A percentile compares a stretch with the other conserved stretches of the same genome.
These are phyloP conservation scores for Metridium senile DNA, from an alignment of 92 coral and sea anemone genomes.

Conservation along the genomic window DNA sequence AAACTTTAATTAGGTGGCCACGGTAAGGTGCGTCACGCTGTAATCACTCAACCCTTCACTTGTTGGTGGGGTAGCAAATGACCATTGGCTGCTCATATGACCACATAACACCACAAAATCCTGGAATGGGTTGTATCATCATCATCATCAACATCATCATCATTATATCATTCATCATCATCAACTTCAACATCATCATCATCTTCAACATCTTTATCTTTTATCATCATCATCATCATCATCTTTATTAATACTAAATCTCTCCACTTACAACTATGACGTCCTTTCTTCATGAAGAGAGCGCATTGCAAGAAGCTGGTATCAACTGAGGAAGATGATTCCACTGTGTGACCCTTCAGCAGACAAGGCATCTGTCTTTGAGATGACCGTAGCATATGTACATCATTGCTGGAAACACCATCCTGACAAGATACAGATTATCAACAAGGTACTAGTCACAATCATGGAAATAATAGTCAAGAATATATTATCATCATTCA, in stretches of 20 bases:
- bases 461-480: too few relatives aligned
- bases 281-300: too few relatives aligned
- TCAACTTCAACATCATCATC: background rate
- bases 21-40: too few relatives aligned
- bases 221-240: background rate
- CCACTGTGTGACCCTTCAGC: conserved; percentile 72
- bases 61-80: too few relatives aligned
- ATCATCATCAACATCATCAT: background rate
- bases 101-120: too few relatives aligned
- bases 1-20: too few relatives aligned
- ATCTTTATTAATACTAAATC: background rate
- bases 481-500: too few relatives aligned
- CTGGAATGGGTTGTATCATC: too few relatives aligned
- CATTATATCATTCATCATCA: background rate
- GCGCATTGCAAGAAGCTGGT: conserved; percentile 77
- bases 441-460: conserved; percentile 76
- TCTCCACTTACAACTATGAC: too few relatives aligned
- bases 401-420: conserved; percentile 89
- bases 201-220: background rate
- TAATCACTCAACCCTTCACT: too few relatives aligned
- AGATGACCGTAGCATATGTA: conserved; percentile 86
- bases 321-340: conserved; percentile 64
- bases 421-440: conserved; percentile 44
- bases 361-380: conserved; percentile 90
- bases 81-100: too few relatives aligned